phyloP scores from a whole-genome alignment of 2,113 vertebrate genomes.

The Notarius lentiginosus region DNA sequence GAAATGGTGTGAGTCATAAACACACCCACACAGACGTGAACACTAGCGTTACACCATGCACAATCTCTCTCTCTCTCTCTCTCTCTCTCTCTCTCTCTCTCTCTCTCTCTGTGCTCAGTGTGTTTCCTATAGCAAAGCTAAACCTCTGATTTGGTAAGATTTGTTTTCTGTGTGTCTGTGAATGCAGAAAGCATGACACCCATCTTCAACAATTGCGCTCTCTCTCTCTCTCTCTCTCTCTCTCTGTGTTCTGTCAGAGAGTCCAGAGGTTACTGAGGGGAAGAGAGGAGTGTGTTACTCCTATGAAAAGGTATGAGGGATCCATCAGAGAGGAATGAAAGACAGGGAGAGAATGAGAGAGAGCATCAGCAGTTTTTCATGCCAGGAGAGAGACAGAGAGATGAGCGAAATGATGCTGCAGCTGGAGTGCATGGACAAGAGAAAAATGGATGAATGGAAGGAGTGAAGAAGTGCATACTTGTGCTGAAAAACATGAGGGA shows the following conservation, averaged over 20 bases:
- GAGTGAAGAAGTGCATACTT: neutral
- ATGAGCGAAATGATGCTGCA: neutral
- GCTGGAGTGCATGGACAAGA: neutral
- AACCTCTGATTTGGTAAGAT: neutral
- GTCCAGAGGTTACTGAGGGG: neutral
- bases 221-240: neutral
- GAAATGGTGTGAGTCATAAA: slow-evolving; percentile 44
- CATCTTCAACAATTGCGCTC: neutral
- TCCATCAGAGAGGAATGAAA: neutral
- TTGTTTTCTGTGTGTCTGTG: neutral
- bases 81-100: neutral
- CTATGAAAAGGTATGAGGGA: neutral
- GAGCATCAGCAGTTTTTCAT: neutral
- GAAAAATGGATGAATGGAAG: slow-evolving; percentile 4
- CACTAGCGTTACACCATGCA: neutral
- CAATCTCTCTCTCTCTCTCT: neutral
- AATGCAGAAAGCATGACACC: neutral
- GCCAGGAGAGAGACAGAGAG: slow-evolving; percentile 20
- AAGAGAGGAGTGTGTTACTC: neutral
- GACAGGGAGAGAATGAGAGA: neutral
- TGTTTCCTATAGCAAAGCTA: neutral
- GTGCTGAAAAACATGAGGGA: slow-evolving; percentile 35
- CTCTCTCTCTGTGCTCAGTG: neutral
- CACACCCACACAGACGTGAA: slow-evolving; percentile 27
- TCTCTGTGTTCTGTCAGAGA: neutral